These are phyloP conservation scores for Microhierax caerulescens DNA, from an alignment of 2,797 vertebrate genomes.

Conservation along the genomic window DNA sequence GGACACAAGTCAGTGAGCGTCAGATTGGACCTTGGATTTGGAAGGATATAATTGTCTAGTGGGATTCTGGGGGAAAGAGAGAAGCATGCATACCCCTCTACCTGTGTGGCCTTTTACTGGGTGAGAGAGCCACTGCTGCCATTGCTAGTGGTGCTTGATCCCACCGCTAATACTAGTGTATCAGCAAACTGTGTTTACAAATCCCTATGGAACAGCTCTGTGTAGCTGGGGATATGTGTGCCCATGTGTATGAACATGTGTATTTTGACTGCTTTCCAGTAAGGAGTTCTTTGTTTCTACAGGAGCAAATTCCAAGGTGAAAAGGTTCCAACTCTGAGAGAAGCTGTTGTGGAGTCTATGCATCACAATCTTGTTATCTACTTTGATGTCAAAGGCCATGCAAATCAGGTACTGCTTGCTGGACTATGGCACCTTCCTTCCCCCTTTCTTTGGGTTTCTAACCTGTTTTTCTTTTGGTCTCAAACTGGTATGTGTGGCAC, in stretches of 20 bases:
- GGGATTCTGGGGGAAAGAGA: not conserved
- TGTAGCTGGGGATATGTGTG: not conserved
- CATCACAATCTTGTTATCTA: conserved; percentile 86
- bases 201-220: not conserved
- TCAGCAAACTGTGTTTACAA: not conserved
- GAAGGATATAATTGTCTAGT: not conserved
- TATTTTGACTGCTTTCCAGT: not conserved
- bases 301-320: conserved; percentile 86
- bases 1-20: accelerated
- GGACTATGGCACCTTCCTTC: not conserved
- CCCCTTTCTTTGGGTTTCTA: not conserved
- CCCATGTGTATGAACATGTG: accelerated
- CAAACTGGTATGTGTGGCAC: not conserved
- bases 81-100: not conserved
- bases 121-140: not conserved
- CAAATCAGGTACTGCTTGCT: conserved; percentile 81
- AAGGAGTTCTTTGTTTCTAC: not conserved
- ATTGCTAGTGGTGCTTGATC: not conserved
- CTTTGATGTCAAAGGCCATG: conserved; percentile 96
- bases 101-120: not conserved
- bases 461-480: not conserved
- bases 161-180: not conserved
- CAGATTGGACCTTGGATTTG: not conserved
- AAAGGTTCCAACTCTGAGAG: conserved; percentile 90
- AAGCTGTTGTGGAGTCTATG: conserved; percentile 89